These are phyloP conservation scores for Micronycteris hirsuta DNA, from an alignment of 2,113 vertebrate genomes.

Conservation along the genomic window DNA sequence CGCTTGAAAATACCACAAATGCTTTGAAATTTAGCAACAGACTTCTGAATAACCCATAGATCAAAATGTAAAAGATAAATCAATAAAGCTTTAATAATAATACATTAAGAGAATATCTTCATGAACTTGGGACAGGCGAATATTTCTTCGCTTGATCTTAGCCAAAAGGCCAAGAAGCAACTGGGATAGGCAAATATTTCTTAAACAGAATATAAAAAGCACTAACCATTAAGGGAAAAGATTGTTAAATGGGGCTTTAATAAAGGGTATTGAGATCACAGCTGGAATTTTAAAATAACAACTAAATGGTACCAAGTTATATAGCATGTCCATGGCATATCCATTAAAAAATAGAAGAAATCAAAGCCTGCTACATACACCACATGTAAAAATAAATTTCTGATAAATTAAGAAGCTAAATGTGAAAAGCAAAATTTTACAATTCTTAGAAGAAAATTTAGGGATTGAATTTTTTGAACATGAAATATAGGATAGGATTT, in stretches of 20 bases:
- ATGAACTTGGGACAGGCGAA: background rate
- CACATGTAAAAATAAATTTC: too few species aligned
- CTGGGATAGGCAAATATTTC: background rate
- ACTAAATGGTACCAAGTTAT: too few species aligned
- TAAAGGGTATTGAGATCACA: background rate
- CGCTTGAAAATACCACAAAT: background rate
- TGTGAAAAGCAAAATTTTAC: too few species aligned
- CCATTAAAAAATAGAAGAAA: too few species aligned
- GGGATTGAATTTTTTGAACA: too few species aligned
- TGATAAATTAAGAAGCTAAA: too few species aligned
- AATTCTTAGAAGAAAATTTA: too few species aligned
- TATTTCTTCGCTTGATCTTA: too few species aligned
- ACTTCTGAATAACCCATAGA: background rate
- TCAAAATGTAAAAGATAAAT: background rate
- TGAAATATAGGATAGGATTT: too few species aligned
- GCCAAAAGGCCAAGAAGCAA: too few species aligned
- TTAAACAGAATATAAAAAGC: background rate
- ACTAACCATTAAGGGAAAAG: background rate
- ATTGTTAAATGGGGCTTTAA: background rate
- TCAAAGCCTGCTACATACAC: too few species aligned
- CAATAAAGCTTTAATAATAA: background rate
- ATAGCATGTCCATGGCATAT: too few species aligned
- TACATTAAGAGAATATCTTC: background rate
- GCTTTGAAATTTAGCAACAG: background rate
- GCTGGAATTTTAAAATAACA: background rate